Evolutionary conservation across 2,888 invertebrate genomes (phyloP).

Genomic region (Asteroscopus sphinx): DNA sequence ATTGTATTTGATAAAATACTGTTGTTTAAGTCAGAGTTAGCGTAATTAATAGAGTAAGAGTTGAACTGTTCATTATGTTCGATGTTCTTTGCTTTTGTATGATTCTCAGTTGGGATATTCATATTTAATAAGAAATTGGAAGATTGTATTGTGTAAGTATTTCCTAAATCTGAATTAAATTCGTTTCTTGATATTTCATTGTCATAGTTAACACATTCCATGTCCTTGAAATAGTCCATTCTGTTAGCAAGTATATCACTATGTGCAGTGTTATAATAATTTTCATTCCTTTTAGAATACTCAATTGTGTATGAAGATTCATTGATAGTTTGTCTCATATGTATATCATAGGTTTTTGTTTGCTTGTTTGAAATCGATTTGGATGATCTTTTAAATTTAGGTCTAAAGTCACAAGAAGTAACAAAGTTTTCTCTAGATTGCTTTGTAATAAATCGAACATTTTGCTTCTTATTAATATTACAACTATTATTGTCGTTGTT

Average conservation of each 20-base stretch:
- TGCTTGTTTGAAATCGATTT: conserved; percentile 24
- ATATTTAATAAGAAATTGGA: neutral
- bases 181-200: conserved; percentile 1
- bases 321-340: conserved; percentile 33
- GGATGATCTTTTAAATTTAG: conserved; percentile 18
- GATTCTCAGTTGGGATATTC: conserved; percentile 1
- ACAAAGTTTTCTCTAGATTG: conserved; percentile 67
- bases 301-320: conserved; percentile 65
- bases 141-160: conserved; percentile 38
- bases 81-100: neutral
- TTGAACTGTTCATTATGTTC: conserved; percentile 1
- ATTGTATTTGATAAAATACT: conserved; percentile 2
- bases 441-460: conserved; percentile 62
- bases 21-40: conserved; percentile 38
- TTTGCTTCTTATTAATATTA: conserved; percentile 19
- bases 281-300: conserved; percentile 48
- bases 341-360: conserved; percentile 8
- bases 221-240: neutral
- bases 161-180: conserved; percentile 8
- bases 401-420: conserved; percentile 23
- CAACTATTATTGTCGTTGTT: conserved; percentile 6
- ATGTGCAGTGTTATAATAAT: neutral
- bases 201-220: neutral
- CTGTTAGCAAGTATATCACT: neutral
- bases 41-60: conserved; percentile 10